Evolutionary conservation across 2,113 vertebrate species (phyloP).

Genomic region (Oryzias melastigma): DNA sequence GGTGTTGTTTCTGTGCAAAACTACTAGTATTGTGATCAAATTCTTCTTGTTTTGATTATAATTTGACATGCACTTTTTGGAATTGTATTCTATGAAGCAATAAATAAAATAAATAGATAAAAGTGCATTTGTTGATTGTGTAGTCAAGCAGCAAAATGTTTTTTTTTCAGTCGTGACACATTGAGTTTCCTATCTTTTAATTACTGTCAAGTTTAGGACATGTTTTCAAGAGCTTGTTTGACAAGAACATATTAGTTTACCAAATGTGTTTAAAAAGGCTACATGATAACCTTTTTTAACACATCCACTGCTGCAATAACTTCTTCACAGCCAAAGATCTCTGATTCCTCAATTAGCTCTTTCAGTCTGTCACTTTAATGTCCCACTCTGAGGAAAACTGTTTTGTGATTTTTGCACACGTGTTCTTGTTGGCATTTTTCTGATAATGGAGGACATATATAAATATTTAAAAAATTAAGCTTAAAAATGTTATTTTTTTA

Average conservation of each 20-base stretch:
- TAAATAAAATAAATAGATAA: constrained; percentile 5
- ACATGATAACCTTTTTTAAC: neutral
- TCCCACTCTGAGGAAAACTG: constrained; percentile 17
- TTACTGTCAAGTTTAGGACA: neutral
- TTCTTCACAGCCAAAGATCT: neutral
- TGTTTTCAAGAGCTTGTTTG: neutral
- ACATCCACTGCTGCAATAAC: neutral
- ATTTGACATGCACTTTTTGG: constrained; percentile 8
- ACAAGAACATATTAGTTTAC: neutral
- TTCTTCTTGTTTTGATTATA: no score
- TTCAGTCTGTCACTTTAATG: constrained; percentile 37
- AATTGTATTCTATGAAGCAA: neutral
- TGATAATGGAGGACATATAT: no score
- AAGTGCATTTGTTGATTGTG: neutral
- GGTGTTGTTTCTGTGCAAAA: neutral
- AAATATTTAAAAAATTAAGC: no score
- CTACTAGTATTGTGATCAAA: no score
- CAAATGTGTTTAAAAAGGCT: no score
- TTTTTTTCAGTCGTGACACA: neutral
- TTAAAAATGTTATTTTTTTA: no score
- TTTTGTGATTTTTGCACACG: no score
- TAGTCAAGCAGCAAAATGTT: neutral
- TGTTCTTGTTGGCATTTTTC: no score
- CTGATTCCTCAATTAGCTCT: constrained; percentile 19
- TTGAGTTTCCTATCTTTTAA: neutral